These are phyloP conservation scores for Holothuria glaberrima DNA, from an alignment of 35 echinoderm and acorn worm genomes.

Conservation along the genomic window DNA sequence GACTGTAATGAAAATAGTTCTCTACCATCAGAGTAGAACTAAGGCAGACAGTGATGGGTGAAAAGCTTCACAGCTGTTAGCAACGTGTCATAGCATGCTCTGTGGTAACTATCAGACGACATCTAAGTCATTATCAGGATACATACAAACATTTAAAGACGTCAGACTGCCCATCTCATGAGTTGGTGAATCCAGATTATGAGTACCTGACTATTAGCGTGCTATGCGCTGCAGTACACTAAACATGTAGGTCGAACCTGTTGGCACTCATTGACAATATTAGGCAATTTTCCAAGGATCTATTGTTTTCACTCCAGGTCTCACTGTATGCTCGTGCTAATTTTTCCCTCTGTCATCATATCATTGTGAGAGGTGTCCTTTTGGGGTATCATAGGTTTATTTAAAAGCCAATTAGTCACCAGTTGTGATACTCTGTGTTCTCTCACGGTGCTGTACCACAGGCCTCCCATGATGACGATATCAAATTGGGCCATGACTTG, in stretches of 20 bases:
- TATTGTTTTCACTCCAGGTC: no score
- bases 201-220: no score
- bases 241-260: no score
- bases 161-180: conserved; percentile 6
- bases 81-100: background rate
- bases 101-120: background rate
- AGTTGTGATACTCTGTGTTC: conserved; percentile 7
- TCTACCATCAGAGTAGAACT: background rate
- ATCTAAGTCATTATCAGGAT: background rate
- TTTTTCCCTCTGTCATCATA: no score
- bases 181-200: conserved; percentile 7
- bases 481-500: conserved; percentile 20
- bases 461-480: background rate
- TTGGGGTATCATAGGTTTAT: background rate
- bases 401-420: conserved; percentile 46
- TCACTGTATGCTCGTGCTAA: no score
- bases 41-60: background rate
- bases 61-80: conserved; percentile 20
- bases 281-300: no score
- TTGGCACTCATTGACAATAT: no score
- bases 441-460: background rate
- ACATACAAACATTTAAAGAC: conserved; percentile 23
- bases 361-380: no score
- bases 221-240: no score
- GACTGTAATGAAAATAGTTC: conserved; percentile 13